Percentiles rank a stretch among this genome's conserved stretches.
Conservation (phyloP, 2,888 invertebrate species). For the Erpobdella octoculata region DNA sequence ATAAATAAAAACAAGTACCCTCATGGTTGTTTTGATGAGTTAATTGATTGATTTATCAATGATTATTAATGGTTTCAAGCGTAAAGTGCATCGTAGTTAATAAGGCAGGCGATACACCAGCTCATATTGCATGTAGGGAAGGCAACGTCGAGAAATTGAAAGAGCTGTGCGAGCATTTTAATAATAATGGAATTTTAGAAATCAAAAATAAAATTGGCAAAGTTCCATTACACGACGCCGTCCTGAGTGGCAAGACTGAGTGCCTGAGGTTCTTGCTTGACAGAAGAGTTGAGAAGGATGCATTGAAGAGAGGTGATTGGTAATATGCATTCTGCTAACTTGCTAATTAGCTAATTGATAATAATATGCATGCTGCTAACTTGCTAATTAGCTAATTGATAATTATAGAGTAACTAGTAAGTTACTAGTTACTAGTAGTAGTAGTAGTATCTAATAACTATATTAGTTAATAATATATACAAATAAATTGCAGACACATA, state of each 20-base stretch:
- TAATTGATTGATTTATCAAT: too few species aligned
- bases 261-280: slow-evolving; percentile 6
- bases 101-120: slow-evolving; percentile 3
- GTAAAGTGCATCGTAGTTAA: not conserved
- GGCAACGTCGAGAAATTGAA: not conserved
- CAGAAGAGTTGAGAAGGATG: not conserved
- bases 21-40: too few species aligned
- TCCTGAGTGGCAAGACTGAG: not conserved
- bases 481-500: too few species aligned
- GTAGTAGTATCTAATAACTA: too few species aligned
- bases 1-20: too few species aligned
- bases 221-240: slow-evolving; percentile 6
- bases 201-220: slow-evolving; percentile 9
- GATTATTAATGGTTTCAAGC: too few species aligned
- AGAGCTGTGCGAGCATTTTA: not conserved
- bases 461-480: too few species aligned
- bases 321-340: not conserved
- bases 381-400: not conserved
- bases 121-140: not conserved
- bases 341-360: not conserved
- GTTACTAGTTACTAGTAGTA: too few species aligned
- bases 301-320: slow-evolving; percentile 13
- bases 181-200: not conserved
- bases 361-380: not conserved
- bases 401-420: not conserved